Base-by-base conservation (phyloP, 2,113 vertebrate species). In the Dipodomys ordii region DNA sequence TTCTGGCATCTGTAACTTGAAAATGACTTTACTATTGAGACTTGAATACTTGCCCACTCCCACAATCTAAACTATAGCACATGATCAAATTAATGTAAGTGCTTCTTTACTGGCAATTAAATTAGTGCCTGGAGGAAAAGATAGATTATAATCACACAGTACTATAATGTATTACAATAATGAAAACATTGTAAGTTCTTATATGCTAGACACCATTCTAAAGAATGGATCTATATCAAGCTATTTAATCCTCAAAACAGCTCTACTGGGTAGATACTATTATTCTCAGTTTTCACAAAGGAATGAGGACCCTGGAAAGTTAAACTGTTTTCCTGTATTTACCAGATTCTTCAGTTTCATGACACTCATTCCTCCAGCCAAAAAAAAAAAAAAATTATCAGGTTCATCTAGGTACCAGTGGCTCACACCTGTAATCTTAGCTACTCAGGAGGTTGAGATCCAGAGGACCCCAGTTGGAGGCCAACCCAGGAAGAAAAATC, bases 21-120 rank as follows among this genome's bases (percentile, higher is more conserved):
- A 92, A 92, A 81, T 69, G 25, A 83, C 20, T 82, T 87, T 28
- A 30, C 68, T 28, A 62, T 74, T 35, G 73, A 71, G 23, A 76
- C 85, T 35, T 68, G 64, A 95, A 62, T 28, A 49, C 65, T 92
- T 82, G 65, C 67, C 71, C 53, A 4, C 53, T 57, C 53, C 78
- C 71, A 57, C 28, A 62, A 39, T 78, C 92, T 79, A 76, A 78
- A 87, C 68, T 73, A 6, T 62, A 67, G 81, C 79, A 44, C 74
- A 81, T 82, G 39, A 92, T 91, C 80, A 88, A 88, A 44, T 86
- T 71, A 95, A 60, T 76, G 71, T 25, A 64, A 87, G 22, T 82
- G 57, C 83, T 28, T 92, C 86, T 65, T 49, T 80, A 88, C 7
- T 85, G 68, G 35, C 87, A 67, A 77, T 86, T 88, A 71, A 62